Evolutionary conservation across 2,888 invertebrate genomes (phyloP).

Genomic region (Caenorhabditis japonica): DNA sequence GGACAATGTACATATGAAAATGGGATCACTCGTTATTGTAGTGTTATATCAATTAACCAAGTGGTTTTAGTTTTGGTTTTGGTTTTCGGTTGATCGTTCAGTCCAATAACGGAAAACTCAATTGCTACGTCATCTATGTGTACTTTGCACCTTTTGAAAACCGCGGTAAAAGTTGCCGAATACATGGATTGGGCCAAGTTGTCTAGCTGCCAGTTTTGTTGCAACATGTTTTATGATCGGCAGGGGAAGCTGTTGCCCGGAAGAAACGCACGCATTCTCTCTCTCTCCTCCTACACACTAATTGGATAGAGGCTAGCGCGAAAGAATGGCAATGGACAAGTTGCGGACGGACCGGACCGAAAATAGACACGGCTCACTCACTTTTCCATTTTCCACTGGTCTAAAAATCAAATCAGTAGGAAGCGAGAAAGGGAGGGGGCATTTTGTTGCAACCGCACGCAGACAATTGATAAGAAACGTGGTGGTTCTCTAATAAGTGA

Average conservation of each 20-base stretch:
- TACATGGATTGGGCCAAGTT: slow-evolving; percentile 21
- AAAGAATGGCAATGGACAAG: slow-evolving; percentile 40
- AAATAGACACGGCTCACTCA: too few species aligned
- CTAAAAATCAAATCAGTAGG: background rate
- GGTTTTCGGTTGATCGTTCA: slow-evolving; percentile 32
- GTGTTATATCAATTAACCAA: slow-evolving; percentile 28
- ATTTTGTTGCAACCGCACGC: slow-evolving; percentile 30
- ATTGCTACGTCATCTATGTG: slow-evolving; percentile 22
- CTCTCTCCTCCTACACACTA: slow-evolving; percentile 43
- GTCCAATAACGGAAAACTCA: slow-evolving; percentile 10
- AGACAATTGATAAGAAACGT: slow-evolving; percentile 34
- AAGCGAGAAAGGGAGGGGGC: background rate
- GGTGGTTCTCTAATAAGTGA: slow-evolving; percentile 36
- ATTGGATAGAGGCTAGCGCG: slow-evolving; percentile 45
- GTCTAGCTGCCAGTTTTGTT: slow-evolving; percentile 29
- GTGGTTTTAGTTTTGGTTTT: slow-evolving; percentile 12
- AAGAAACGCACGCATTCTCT: slow-evolving; percentile 43
- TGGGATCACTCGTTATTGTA: slow-evolving; percentile 35
- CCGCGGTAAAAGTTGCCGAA: background rate
- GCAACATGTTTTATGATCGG: slow-evolving; percentile 49
- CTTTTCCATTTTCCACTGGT: too few species aligned
- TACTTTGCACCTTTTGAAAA: slow-evolving; percentile 15
- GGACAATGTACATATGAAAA: slow-evolving; percentile 24
- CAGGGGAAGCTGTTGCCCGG: slow-evolving; percentile 15
- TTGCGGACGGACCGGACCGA: slow-evolving; percentile 33